Evolutionary conservation across 2,113 vertebrate genomes (phyloP).

Genomic region (Epinephelus lanceolatus): DNA sequence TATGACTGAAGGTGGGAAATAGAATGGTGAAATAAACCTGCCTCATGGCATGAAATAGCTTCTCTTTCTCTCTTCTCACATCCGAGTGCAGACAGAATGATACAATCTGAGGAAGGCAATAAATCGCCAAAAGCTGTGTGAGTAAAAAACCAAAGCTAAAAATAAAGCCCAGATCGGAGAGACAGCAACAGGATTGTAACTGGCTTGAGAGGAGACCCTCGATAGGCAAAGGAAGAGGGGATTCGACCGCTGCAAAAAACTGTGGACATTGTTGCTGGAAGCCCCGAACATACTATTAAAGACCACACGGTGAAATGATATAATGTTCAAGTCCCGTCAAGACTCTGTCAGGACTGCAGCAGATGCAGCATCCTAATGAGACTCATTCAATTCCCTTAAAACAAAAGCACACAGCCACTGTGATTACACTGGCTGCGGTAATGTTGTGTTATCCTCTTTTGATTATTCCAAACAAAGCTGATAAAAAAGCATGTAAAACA

Average conservation of each 20-base stretch:
- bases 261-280: conserved; percentile 7
- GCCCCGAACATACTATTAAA: conserved; percentile 9
- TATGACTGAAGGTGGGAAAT: conserved; percentile 44
- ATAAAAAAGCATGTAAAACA: conserved; percentile 25
- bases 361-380: conserved; percentile 35
- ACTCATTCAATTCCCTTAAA: conserved; percentile 41
- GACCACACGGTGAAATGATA: background rate
- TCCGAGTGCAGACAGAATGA: conserved; percentile 51
- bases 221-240: background rate
- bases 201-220: conserved; percentile 14
- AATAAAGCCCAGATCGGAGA: conserved; percentile 46
- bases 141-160: conserved; percentile 49
- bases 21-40: conserved; percentile 51
- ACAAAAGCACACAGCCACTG: conserved; percentile 26
- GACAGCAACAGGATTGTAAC: conserved; percentile 29
- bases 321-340: conserved; percentile 21
- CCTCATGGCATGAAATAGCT: conserved; percentile 45
- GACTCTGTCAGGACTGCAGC: conserved; percentile 43
- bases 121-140: conserved; percentile 36
- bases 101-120: conserved; percentile 61
- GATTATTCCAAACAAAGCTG: conserved; percentile 40
- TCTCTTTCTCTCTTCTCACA: conserved; percentile 39
- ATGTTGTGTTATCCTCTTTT: conserved; percentile 46
- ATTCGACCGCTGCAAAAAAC: conserved; percentile 1
- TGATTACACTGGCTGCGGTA: conserved; percentile 30